These are phyloP conservation scores for Labroides dimidiatus DNA, from an alignment of 2,797 vertebrate species.

Conservation along the genomic window DNA sequence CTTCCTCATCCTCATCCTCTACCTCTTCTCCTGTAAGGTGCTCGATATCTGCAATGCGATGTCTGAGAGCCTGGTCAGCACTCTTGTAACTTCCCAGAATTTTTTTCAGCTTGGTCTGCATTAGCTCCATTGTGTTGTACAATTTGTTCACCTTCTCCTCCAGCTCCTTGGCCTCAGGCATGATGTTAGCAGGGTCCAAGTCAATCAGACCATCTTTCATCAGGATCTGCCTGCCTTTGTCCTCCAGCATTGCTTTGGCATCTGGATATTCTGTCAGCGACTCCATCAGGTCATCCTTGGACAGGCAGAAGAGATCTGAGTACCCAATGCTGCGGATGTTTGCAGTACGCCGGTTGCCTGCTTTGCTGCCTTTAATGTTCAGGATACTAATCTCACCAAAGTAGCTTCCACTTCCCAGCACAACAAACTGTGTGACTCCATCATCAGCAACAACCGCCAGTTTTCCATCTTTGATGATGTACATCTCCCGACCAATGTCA, in stretches of 20 bases:
- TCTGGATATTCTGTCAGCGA: slow-evolving; percentile 95
- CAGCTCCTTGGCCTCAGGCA: slow-evolving; percentile 89
- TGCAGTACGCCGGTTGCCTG: slow-evolving; percentile 95
- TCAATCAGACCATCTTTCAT: slow-evolving; percentile 95
- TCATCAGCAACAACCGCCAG: slow-evolving; percentile 97
- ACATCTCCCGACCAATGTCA: slow-evolving; percentile 98
- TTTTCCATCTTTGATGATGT: slow-evolving; percentile 98
- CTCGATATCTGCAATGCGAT: slow-evolving; percentile 88
- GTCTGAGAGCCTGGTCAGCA: slow-evolving; percentile 85
- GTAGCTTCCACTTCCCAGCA: slow-evolving; percentile 96
- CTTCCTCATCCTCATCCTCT: slow-evolving; percentile 77
- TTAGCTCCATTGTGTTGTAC: slow-evolving; percentile 86
- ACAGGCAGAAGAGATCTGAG: slow-evolving; percentile 96
- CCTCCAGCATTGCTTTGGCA: slow-evolving; percentile 95
- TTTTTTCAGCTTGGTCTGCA: slow-evolving; percentile 90
- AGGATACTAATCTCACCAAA: slow-evolving; percentile 99
- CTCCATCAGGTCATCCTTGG: slow-evolving; percentile 98
- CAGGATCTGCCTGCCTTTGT: slow-evolving; percentile 95
- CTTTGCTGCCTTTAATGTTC: slow-evolving; percentile 98
- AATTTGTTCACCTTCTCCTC: slow-evolving; percentile 90
- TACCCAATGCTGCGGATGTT: slow-evolving; percentile 98
- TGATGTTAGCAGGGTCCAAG: slow-evolving; percentile 88
- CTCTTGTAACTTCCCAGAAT: slow-evolving; percentile 86
- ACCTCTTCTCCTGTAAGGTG: slow-evolving; percentile 77
- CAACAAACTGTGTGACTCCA: slow-evolving; percentile 93